Conservation (phyloP, 2,888 invertebrate genomes). For the Sympetrum striolatum region DNA sequence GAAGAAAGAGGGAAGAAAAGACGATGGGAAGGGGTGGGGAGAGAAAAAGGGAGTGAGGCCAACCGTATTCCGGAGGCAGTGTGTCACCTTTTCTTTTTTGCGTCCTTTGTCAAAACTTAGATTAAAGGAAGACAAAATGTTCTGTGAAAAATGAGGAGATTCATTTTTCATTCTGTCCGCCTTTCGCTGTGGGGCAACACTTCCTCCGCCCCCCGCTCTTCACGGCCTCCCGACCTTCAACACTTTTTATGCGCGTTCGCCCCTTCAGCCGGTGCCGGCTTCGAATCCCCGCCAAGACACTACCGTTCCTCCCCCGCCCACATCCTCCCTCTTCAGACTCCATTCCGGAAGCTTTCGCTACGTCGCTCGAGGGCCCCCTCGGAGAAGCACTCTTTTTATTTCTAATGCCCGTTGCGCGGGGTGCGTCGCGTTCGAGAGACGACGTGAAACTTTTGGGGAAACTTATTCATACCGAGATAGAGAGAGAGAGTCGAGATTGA, state of each 20-base stretch:
- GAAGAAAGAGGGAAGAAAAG: neutral
- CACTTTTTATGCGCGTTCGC: neutral
- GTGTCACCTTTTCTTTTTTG: slow-evolving; percentile 37
- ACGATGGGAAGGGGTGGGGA: neutral
- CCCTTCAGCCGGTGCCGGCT: neutral
- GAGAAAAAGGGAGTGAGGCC: neutral
- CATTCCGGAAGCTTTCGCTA: slow-evolving; percentile 30
- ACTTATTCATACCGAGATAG: slow-evolving; percentile 14
- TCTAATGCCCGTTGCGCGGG: neutral
- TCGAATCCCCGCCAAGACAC: slow-evolving; percentile 1
- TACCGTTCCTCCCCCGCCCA: neutral
- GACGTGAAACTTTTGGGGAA: slow-evolving; percentile 13
- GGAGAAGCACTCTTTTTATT: neutral
- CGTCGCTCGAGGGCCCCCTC: neutral
- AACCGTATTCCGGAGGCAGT: slow-evolving; percentile 42
- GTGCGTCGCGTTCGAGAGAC: neutral
- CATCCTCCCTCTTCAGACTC: neutral
- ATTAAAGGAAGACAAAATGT: slow-evolving; percentile 43
- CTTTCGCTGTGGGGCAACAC: neutral
- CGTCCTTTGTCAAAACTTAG: slow-evolving; percentile 43
- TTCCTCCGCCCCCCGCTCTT: neutral
- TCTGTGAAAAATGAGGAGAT: slow-evolving; percentile 39
- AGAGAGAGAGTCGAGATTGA: slow-evolving; percentile 25
- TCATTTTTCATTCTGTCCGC: slow-evolving; percentile 44
- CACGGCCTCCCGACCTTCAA: neutral